Conservation (phyloP, 1,140 invertebrate genomes). For the Holcopasites calliopsidis region DNA sequence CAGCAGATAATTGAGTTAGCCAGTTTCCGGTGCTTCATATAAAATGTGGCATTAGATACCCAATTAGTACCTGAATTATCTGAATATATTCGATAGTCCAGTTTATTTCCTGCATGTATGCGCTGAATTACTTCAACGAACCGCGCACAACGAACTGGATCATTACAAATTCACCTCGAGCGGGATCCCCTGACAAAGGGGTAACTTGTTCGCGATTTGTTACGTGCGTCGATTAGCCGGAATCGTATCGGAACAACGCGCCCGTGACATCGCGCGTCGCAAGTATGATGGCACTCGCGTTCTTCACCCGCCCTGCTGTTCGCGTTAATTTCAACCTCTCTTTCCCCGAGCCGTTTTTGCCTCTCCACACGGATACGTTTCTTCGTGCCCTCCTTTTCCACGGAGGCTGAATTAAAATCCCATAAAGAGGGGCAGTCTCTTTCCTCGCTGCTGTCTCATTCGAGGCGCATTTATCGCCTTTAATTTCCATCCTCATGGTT, state of each 20-base stretch:
- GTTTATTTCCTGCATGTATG: too few species aligned
- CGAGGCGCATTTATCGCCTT: conserved; percentile 74
- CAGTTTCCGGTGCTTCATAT: too few species aligned
- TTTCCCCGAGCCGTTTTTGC: not conserved
- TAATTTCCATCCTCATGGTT: conserved; percentile 76
- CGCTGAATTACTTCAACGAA: too few species aligned
- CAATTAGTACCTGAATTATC: too few species aligned
- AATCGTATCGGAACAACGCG: conserved; percentile 15
- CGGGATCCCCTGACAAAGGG: too few species aligned
- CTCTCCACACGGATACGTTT: not conserved
- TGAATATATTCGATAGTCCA: too few species aligned
- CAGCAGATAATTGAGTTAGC: too few species aligned
- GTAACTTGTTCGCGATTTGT: not conserved
- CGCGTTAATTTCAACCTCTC: conserved; percentile 1
- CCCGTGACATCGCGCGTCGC: not conserved
- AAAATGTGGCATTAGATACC: too few species aligned
- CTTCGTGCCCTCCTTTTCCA: conserved; percentile 32
- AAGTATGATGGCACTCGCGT: conserved; percentile 29
- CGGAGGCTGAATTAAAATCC: conserved; percentile 72
- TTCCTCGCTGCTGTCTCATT: conserved; percentile 69
- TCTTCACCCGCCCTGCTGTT: too few species aligned
- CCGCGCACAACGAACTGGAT: too few species aligned
- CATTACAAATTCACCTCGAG: too few species aligned
- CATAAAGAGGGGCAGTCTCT: conserved; percentile 69
- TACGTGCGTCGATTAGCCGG: conserved; percentile 29